Percentiles rank a stretch among this genome's conserved stretches.
These are phyloP conservation scores for Ips nitidus DNA, from an alignment of 1,140 invertebrate species.

Conservation along the genomic window DNA sequence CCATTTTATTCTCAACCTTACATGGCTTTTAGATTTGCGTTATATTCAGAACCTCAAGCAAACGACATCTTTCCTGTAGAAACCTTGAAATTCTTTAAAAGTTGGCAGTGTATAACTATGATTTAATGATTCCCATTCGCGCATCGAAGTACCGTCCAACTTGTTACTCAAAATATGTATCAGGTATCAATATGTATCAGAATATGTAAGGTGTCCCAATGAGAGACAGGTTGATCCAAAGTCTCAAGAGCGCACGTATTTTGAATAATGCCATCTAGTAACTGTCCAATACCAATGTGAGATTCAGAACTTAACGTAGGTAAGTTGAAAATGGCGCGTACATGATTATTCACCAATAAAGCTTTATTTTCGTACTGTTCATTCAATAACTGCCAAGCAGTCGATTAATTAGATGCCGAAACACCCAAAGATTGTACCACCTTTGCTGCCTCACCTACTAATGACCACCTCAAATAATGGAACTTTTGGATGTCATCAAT, in stretches of 20 bases:
- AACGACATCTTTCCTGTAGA: too few relatives aligned
- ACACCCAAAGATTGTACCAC: not conserved
- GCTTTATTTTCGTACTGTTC: not conserved
- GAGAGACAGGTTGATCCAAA: constrained; percentile 19
- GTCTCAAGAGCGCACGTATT: constrained; percentile 20
- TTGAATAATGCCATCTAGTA: constrained; percentile 24
- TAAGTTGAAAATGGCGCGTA: not conserved
- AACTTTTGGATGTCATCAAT: not conserved
- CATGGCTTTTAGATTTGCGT: too few relatives aligned
- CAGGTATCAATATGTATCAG: too few relatives aligned
- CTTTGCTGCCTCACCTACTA: not conserved
- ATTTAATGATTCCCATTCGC: too few relatives aligned
- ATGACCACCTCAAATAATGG: not conserved
- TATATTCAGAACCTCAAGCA: too few relatives aligned
- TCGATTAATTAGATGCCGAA: not conserved
- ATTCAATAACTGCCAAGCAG: not conserved
- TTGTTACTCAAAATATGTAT: too few relatives aligned
- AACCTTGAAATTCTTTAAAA: too few relatives aligned
- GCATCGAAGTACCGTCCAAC: too few relatives aligned
- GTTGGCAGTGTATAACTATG: too few relatives aligned
- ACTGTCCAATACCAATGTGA: constrained; percentile 8
- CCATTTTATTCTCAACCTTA: too few relatives aligned
- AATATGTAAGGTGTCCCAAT: constrained; percentile 36
- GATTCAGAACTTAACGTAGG: constrained; percentile 23
- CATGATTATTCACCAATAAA: not conserved